Base-by-base conservation (phyloP, 2,888 invertebrate species). In the Rotaria sp. region DNA sequence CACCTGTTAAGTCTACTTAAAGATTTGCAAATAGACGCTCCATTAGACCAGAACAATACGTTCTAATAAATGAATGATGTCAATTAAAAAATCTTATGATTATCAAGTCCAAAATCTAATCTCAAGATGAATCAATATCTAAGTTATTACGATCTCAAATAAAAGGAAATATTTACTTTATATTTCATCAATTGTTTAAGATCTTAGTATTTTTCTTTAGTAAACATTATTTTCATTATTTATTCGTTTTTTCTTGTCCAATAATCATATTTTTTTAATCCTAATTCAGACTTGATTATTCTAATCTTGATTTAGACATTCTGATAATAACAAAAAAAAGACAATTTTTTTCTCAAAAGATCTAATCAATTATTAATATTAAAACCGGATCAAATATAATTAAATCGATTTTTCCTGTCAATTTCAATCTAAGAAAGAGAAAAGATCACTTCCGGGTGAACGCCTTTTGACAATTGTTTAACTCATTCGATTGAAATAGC, bases 391-490 rank as follows among this genome's bases (percentile, higher is more conserved):
- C 67, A 67, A 67, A 67, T 35, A 67, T 67, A 67, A 67, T 67
- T 67, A 67, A 2, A 67, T 67, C 67, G 67, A 67, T 67, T 67
- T 67, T 67, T 67, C 67, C 67, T 67, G 67, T 67, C 35, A 67
- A 67, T 67, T 67, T 67, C 35, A 30, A 67, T 67, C 67, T 30
- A 67, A 67, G 67, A 67, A 67, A 21, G 18, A 67, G 57, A 67
- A 67, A 67, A 21, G 67, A 67, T 67, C 35, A 67, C 35, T 67
- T 67, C 67, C 67, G 67, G 67, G 67, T 67, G 67, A 67, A 67
- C 67, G 67, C 67, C 67, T 67, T 67, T 35, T 67, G 67, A 67
- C 67, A 67, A 67, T 67, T 67, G 35, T 67, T 67, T 67, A 67
- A 67, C 67, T 67, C 35, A 18, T 67, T 35, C 8, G 18, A 30